Evolutionary conservation across 2,888 invertebrate genomes (phyloP).

Genomic region (Tribolium freemani): DNA sequence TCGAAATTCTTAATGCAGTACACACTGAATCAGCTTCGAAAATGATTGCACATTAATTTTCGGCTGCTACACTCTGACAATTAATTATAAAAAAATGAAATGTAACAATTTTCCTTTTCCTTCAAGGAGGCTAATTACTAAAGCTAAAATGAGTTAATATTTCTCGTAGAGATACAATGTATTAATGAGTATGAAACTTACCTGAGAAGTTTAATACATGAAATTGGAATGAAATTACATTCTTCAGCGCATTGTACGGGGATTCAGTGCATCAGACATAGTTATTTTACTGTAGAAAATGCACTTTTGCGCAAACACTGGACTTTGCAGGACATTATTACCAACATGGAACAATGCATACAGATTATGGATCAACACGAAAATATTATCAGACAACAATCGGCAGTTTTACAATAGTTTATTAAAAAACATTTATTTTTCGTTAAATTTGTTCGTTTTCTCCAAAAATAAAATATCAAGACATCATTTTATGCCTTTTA

Average conservation of each 20-base stretch:
- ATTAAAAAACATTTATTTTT: no score
- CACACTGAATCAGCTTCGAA: no score
- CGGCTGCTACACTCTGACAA: no score
- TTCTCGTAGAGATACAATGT: conserved; percentile 82
- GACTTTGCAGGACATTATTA: conserved; percentile 77
- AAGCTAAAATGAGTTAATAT: neutral
- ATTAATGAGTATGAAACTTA: conserved; percentile 88
- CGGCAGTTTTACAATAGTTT: conserved; percentile 5
- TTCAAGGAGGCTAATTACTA: no score
- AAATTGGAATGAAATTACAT: conserved; percentile 84
- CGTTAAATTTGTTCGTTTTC: no score
- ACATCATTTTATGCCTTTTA: no score
- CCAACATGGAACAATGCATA: conserved; percentile 75
- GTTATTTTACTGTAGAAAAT: conserved; percentile 82
- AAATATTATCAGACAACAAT: conserved; percentile 12
- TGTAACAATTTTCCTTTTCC: no score
- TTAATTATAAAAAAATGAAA: no score
- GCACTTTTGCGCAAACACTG: conserved; percentile 89
- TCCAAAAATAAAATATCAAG: no score
- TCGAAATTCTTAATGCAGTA: no score
- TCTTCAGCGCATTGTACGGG: conserved; percentile 85
- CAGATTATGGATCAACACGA: conserved; percentile 67
- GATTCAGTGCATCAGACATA: conserved; percentile 86
- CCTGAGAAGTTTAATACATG: conserved; percentile 83
- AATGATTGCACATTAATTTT: no score